phyloP scores from a whole-genome alignment of 2,888 invertebrate genomes.

The Brenthis daphne region DNA sequence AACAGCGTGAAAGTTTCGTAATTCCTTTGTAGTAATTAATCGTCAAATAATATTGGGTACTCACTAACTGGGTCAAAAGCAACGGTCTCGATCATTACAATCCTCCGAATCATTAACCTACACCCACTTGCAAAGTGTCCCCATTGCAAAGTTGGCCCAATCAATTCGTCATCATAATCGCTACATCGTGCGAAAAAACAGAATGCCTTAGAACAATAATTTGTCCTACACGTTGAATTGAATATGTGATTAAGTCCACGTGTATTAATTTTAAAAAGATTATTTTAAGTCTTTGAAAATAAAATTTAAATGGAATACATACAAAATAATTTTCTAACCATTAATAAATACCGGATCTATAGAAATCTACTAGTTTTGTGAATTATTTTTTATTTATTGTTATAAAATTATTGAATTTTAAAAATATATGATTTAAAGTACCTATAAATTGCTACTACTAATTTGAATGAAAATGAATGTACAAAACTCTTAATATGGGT shows the following conservation, averaged over 20 bases:
- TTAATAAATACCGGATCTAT: no score
- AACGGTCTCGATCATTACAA: constrained; percentile 61
- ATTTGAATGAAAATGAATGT: no score
- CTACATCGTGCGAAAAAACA: constrained; percentile 67
- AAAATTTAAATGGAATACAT: no score
- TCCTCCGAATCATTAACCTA: constrained; percentile 69
- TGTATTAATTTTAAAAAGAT: no score
- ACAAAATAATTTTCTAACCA: no score
- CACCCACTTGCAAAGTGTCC: constrained; percentile 70
- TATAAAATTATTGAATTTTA: no score
- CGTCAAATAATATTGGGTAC: constrained; percentile 26
- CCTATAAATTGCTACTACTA: no score
- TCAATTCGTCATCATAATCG: constrained; percentile 77
- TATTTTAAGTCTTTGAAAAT: no score
- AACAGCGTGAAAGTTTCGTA: constrained; percentile 10
- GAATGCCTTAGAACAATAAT: constrained; percentile 33
- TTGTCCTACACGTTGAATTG: neutral
- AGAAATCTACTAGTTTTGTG: no score
- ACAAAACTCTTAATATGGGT: no score
- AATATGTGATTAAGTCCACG: neutral
- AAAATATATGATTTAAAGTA: no score
- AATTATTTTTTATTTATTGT: no score
- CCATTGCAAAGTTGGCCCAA: constrained; percentile 66
- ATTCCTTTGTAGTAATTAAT: constrained; percentile 33
- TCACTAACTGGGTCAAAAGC: constrained; percentile 57